These are phyloP conservation scores for Cinclus mexicanus DNA, from an alignment of 2,113 vertebrate genomes.

Conservation along the genomic window DNA sequence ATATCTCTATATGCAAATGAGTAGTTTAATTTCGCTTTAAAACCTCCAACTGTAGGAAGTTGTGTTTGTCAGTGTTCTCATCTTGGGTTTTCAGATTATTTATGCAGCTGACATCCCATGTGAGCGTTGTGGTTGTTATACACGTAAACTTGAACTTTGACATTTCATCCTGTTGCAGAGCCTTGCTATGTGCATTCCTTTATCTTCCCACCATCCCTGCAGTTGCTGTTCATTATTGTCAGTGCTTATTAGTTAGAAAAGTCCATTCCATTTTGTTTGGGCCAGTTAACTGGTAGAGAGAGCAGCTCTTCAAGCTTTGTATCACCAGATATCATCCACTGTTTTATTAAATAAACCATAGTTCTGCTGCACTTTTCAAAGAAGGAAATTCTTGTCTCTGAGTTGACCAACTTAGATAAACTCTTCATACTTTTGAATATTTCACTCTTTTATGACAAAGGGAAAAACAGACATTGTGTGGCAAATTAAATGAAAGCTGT, in stretches of 20 bases:
- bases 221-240: slow-evolving; percentile 53
- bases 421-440: background rate
- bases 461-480: background rate
- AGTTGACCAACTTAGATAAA: slow-evolving; percentile 2
- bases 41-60: background rate
- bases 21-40: background rate
- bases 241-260: slow-evolving; percentile 24
- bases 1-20: background rate
- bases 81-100: background rate
- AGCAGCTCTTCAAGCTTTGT: background rate
- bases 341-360: background rate
- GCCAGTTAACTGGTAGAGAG: slow-evolving; percentile 26
- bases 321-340: background rate
- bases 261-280: slow-evolving; percentile 30
- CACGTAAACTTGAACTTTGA: slow-evolving; percentile 45
- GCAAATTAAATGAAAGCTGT: background rate
- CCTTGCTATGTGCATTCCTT: slow-evolving; percentile 43
- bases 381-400: background rate
- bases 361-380: background rate
- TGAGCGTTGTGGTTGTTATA: background rate
- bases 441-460: background rate
- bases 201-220: slow-evolving; percentile 20
- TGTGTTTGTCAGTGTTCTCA: background rate
- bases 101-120: background rate
- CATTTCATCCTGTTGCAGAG: slow-evolving; percentile 1